A percentile compares a stretch with the other conserved stretches of the same genome.
Conservation (phyloP, 2,888 invertebrate species). For the Athrips mouffetella region DNA sequence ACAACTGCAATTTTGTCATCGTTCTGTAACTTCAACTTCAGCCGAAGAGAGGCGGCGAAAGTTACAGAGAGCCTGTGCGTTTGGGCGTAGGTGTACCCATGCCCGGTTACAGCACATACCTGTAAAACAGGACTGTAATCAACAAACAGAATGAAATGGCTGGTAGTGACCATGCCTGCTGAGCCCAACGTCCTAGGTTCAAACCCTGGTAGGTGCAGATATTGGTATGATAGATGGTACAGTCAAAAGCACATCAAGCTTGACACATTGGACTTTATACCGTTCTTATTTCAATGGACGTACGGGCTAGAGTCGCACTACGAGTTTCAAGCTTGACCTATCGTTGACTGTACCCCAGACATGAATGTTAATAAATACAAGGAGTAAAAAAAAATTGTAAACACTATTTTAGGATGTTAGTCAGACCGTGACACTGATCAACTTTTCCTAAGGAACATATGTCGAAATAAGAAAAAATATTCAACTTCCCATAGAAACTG, state of each 20-base stretch:
- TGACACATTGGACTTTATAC: too few species aligned
- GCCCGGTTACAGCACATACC: slow-evolving; percentile 86
- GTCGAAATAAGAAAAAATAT: too few species aligned
- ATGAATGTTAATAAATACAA: too few species aligned
- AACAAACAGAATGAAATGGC: background rate
- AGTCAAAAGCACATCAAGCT: too few species aligned
- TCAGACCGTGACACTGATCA: too few species aligned
- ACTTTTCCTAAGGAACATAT: too few species aligned
- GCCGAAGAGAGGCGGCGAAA: slow-evolving; percentile 81
- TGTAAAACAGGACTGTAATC: slow-evolving; percentile 43
- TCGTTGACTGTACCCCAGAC: background rate
- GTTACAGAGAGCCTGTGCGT: slow-evolving; percentile 79
- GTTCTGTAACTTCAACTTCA: slow-evolving; percentile 80
- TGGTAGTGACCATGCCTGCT: background rate
- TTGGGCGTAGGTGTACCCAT: slow-evolving; percentile 84
- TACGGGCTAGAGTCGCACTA: too few species aligned
- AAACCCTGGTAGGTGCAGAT: background rate
- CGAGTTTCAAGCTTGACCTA: background rate
- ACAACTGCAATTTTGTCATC: slow-evolving; percentile 84
- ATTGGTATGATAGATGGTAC: background rate
- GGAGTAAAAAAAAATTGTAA: too few species aligned
- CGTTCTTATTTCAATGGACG: too few species aligned
- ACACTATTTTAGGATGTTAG: too few species aligned
- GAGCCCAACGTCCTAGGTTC: background rate
- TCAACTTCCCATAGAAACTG: too few species aligned